Evolutionary conservation across 2,888 invertebrate genomes (phyloP).

Genomic region (Isoperla grammatica): DNA sequence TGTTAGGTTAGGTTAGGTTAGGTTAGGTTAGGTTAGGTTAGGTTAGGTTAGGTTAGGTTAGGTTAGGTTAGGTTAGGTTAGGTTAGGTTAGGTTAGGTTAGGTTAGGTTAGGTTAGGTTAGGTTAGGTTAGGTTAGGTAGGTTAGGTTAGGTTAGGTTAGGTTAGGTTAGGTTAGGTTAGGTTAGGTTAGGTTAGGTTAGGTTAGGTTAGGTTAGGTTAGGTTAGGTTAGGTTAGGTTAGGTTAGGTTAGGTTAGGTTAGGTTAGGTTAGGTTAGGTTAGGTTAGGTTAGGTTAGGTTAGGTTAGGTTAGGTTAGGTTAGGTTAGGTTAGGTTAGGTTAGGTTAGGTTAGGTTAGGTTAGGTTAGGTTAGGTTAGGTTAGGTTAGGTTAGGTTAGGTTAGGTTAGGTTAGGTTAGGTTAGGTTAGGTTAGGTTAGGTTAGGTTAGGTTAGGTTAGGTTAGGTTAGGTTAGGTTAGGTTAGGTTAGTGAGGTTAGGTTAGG

Average conservation of each 20-base stretch:
- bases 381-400: conserved; percentile 22
- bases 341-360: conserved; percentile 11
- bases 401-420: conserved; percentile 22
- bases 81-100: conserved; percentile 33
- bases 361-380: conserved; percentile 21
- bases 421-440: conserved; percentile 22
- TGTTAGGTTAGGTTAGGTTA: conserved; percentile 29
- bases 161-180: conserved; percentile 31
- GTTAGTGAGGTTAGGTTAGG: conserved; percentile 1
- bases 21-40: conserved; percentile 34
- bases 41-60: conserved; percentile 27
- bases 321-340: conserved; percentile 2
- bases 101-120: conserved; percentile 35
- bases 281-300: conserved; percentile 32
- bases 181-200: conserved; percentile 36
- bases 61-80: conserved; percentile 31
- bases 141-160: conserved; percentile 29
- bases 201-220: conserved; percentile 34
- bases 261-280: conserved; percentile 36
- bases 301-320: conserved; percentile 23
- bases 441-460: conserved; percentile 21
- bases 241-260: conserved; percentile 33
- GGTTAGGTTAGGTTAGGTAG: conserved; percentile 36
- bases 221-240: conserved; percentile 36
- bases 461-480: conserved; percentile 22